phyloP scores from a whole-genome alignment of 2,797 vertebrate species.

The Glyptemys insculpta region DNA sequence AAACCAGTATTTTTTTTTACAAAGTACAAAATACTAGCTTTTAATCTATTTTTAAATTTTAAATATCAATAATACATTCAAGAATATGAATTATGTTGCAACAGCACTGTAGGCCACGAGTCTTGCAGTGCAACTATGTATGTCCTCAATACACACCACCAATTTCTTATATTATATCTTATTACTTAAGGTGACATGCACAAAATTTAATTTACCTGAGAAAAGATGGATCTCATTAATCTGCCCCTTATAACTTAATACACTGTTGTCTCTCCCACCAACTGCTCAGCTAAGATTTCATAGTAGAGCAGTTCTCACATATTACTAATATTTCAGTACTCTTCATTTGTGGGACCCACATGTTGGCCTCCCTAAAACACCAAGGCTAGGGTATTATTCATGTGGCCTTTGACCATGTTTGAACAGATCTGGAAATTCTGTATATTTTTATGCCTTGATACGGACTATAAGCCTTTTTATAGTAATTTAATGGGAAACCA shows the following conservation, averaged over 20 bases:
- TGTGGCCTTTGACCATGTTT: conserved; percentile 60
- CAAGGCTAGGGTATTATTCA: conserved; percentile 61
- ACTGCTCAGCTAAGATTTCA: background rate
- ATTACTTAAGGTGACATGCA: background rate
- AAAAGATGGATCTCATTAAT: background rate
- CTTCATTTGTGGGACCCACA: conserved; percentile 46
- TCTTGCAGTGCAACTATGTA: background rate
- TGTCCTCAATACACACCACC: background rate
- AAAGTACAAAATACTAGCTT: background rate
- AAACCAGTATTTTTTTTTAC: background rate
- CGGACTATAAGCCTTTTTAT: conserved; percentile 61
- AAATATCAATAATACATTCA: background rate
- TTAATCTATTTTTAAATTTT: background rate
- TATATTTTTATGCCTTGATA: conserved; percentile 57
- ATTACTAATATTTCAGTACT: conserved; percentile 9
- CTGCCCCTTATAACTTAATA: background rate
- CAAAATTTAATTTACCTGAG: background rate
- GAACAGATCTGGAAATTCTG: conserved; percentile 49
- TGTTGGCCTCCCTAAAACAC: conserved; percentile 60
- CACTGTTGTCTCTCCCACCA: background rate
- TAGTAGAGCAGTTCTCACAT: background rate
- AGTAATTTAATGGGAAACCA: conserved; percentile 68
- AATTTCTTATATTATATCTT: background rate
- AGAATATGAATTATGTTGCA: background rate
- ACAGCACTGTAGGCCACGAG: background rate